phyloP scores from a whole-genome alignment of 1,140 invertebrate species.

The Drosophila erecta region DNA sequence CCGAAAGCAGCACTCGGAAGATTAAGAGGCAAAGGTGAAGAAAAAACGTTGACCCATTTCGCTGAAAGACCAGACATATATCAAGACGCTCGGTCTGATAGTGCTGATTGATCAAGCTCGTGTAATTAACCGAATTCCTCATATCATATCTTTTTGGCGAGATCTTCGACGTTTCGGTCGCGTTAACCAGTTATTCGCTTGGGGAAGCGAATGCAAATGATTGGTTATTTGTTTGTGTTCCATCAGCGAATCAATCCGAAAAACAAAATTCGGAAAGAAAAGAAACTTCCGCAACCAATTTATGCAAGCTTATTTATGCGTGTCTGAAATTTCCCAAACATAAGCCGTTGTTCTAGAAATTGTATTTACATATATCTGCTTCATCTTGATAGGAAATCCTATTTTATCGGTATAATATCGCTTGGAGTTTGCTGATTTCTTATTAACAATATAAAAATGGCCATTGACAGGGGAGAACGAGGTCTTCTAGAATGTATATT shows the following conservation, averaged over 20 bases:
- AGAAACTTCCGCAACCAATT: constrained; percentile 71
- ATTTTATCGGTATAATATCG: too few species aligned
- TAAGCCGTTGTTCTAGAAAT: background rate
- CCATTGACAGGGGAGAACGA: too few species aligned
- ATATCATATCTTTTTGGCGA: constrained; percentile 12
- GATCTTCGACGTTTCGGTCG: constrained; percentile 6
- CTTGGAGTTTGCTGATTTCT: too few species aligned
- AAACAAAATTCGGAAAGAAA: constrained; percentile 24
- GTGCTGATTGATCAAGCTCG: constrained; percentile 22
- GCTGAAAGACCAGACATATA: constrained; percentile 1
- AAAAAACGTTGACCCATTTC: constrained; percentile 25
- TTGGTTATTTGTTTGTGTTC: constrained; percentile 50
- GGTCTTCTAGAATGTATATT: too few species aligned
- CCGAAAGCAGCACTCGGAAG: background rate
- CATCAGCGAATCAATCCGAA: constrained; percentile 37
- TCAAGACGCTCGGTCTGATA: background rate
- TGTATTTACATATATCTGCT: background rate
- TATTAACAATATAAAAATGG: too few species aligned
- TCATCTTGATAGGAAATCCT: background rate
- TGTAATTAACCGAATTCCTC: constrained; percentile 35
- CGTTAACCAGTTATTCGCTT: constrained; percentile 13
- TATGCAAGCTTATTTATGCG: constrained; percentile 29
- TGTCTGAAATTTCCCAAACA: constrained; percentile 16
- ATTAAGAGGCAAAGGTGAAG: background rate
- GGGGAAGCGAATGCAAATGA: constrained; percentile 78